Evolutionary conservation across 2,888 invertebrate species (phyloP), one percentile per base, ranked within the genome.

Genomic region (Troides helena): DNA sequence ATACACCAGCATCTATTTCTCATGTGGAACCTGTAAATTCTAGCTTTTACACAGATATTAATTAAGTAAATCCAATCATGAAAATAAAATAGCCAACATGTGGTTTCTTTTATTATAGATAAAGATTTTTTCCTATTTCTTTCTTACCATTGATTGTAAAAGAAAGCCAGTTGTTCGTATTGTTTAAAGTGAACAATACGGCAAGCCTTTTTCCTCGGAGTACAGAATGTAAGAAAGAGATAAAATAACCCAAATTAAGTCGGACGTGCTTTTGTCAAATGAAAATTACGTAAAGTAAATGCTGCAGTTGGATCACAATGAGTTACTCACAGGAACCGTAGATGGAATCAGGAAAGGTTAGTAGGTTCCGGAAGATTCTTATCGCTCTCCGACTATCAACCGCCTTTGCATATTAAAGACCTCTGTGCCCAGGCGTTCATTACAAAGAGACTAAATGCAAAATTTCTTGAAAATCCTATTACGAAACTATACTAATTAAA

Each of bases 401-500:
- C 74, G 77, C 75, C 75, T 84, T 84, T 85, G 85, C 85, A 87
- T 87, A 83, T 84, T 81, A 84, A 84, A 74, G 75, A 75, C 80
- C 68, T 72, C 71, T 72, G 75, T 79, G 76, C 74, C 76, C 76
- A 76, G 76, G 74, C 75, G 75, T 77, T 85, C 81, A 81, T 85
- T 85, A 84, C 79, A 81, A 77, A 79, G 77, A 75, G 78, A 76
- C 78, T 78, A 79, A 83, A 80, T 76, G 74, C 78, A 78, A 76
- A 76, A 77, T 71, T 75, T 72, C 72, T 74, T 69, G 73, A 73
- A 72, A 75, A 77, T 68, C 74, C 46, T 74, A 71, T 69, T 71
- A 76, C 77, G 76, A 76, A 81, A 78, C 80, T 77, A 81, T 82
- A 87, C 85, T 86, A 85, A 88, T 87, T 84, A 83, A 82, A 80